Base-by-base conservation (phyloP, 1,140 invertebrate species). In the Habropoda laboriosa region DNA sequence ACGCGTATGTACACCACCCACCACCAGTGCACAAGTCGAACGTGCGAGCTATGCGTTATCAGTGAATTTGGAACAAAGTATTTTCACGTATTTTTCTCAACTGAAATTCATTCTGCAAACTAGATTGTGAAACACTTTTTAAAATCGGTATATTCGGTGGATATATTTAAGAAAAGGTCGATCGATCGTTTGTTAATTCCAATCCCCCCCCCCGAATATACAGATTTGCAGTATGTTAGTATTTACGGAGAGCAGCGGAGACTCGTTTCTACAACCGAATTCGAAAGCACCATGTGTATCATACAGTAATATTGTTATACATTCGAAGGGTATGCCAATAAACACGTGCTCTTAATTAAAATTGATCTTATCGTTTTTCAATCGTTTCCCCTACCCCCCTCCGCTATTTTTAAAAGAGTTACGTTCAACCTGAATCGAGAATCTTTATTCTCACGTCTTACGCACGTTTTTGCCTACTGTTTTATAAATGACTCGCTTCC, bases 301-400 rank as follows among this genome's bases (percentile, higher is more conserved):
- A 42, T 66, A 51, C 60, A 35, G 18, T 80, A 83, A 57, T 53
- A 77, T 87, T 86, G 75, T 87, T 83, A 87, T 79, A 80, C 21
- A 64, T 51, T 66, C 27, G 38, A 63, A 68, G 55, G 58, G 78
- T 84, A 73, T 86, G 66, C 83, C 71, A 87, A 87, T 83, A 87
- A 85, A 87, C 42, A 75, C 76, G 35, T 61, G 57, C 75, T 80
- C 66, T 74, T 55, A 70, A 49, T 66, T 32, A 38, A 70, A 63
- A 40, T 10, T 30, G n/a, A 42, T 35, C 0, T 30, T n/a, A 42
- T 18, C 13, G 1, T 35, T 47, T 24, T 73, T 79, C 64, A 5
- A 73, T 12, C 53, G 35, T 57, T 21, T 10, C 24, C 18, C 0
- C 24, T 60, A 10, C 27, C 24, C 49, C 2, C 35, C 35, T 40